A percentile compares a stretch with the other conserved stretches of the same genome.
These are phyloP conservation scores for Nothobranchius kuhntae DNA, from an alignment of 2,113 vertebrate species.

Conservation along the genomic window DNA sequence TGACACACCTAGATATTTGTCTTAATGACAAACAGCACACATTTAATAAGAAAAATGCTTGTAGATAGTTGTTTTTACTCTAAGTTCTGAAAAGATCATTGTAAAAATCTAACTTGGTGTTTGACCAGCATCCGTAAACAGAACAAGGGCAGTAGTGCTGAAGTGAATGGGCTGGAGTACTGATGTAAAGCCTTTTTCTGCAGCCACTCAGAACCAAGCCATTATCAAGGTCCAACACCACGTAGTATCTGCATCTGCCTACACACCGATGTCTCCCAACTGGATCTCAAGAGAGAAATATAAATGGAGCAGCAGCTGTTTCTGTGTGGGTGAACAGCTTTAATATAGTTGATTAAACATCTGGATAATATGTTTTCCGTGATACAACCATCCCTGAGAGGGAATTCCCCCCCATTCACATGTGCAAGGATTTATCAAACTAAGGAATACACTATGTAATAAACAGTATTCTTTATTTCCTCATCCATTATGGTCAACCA, in stretches of 20 bases:
- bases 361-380: constrained; percentile 12
- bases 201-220: constrained; percentile 32
- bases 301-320: neutral
- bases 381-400: neutral
- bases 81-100: constrained; percentile 18
- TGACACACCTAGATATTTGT: neutral
- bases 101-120: constrained; percentile 1
- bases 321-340: constrained; percentile 13
- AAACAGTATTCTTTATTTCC: too few species aligned
- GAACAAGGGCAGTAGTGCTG: constrained; percentile 10
- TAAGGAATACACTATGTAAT: neutral
- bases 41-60: neutral
- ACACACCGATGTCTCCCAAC: constrained; percentile 32
- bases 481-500: too few species aligned
- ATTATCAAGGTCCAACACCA: constrained; percentile 21
- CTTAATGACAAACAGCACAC: neutral
- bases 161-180: constrained; percentile 31
- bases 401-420: neutral
- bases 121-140: constrained; percentile 21
- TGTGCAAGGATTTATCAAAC: neutral
- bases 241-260: constrained; percentile 6
- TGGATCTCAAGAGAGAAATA: constrained; percentile 19
- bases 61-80: neutral
- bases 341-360: constrained; percentile 11
- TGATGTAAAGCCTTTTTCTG: constrained; percentile 24